Conservation (phyloP, 2,113 vertebrate genomes). For the Phasianus colchicus region DNA sequence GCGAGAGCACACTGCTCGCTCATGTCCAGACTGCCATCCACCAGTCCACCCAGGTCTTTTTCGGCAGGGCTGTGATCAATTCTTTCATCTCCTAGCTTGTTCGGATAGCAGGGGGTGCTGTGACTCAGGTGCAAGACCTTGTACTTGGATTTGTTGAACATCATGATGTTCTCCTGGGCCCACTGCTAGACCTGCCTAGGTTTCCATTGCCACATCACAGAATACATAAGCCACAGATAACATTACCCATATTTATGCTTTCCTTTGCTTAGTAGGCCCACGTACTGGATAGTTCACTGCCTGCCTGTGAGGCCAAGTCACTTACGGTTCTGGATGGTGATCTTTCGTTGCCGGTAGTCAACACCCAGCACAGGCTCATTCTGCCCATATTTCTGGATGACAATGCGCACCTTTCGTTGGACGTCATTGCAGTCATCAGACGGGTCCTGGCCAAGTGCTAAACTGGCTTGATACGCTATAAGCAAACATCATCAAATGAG, state of each 20-base stretch:
- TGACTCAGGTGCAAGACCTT: neutral
- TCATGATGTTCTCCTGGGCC: neutral
- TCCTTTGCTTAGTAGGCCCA: neutral
- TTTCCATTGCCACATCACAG: neutral
- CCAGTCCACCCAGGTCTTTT: neutral
- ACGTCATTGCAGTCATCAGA: constrained; percentile 89
- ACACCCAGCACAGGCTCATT: constrained; percentile 85
- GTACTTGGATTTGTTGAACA: neutral
- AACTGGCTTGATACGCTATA: constrained; percentile 88
- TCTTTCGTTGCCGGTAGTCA: constrained; percentile 90
- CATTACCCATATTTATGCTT: neutral
- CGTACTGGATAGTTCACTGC: neutral
- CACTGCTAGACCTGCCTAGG: neutral
- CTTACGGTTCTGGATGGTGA: constrained; percentile 93
- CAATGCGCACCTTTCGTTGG: constrained; percentile 86
- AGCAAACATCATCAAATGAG: neutral
- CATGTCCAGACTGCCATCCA: neutral
- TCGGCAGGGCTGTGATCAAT: neutral
- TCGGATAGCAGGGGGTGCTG: neutral
- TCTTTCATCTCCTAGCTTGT: neutral
- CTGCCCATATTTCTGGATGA: constrained; percentile 88
- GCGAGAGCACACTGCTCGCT: too few species aligned
- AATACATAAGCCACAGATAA: neutral
- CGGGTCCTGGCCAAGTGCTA: constrained; percentile 91
- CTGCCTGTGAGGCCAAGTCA: neutral